Evolutionary conservation across 2,113 vertebrate genomes (phyloP).

Genomic region (Gobiocypris rarus): DNA sequence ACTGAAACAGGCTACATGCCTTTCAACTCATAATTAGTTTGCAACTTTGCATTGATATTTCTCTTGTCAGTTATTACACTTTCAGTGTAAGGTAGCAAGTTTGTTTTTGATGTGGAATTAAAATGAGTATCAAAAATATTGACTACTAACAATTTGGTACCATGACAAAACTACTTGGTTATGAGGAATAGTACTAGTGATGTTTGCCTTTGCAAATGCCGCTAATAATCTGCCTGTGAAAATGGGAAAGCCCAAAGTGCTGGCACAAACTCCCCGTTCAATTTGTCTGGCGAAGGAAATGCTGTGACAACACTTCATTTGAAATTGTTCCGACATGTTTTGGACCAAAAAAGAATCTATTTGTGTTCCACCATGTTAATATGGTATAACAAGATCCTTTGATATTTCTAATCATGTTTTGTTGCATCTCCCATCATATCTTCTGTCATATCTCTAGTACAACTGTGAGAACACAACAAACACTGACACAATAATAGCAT

Average conservation of each 20-base stretch:
- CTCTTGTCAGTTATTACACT: not conserved
- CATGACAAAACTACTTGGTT: not conserved
- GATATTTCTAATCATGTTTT: slow-evolving; percentile 32
- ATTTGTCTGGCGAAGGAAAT: slow-evolving; percentile 30
- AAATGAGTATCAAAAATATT: not conserved
- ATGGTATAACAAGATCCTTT: slow-evolving; percentile 27
- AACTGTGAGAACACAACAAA: not conserved
- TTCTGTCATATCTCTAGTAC: not conserved
- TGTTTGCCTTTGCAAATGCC: not conserved
- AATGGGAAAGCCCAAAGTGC: slow-evolving; percentile 24
- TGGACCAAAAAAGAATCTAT: slow-evolving; percentile 18
- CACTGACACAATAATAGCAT: not conserved
- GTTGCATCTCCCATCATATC: slow-evolving; percentile 9
- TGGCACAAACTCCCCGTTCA: slow-evolving; percentile 15
- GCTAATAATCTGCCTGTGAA: not conserved
- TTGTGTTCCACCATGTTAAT: not conserved
- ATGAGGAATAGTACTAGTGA: slow-evolving; percentile 7
- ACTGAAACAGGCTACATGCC: not conserved
- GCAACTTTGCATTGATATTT: not conserved
- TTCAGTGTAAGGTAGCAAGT: no score
- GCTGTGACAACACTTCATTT: slow-evolving; percentile 9
- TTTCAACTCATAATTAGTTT: not conserved
- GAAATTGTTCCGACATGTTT: slow-evolving; percentile 11
- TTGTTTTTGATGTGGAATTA: no score
- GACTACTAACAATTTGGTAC: not conserved